phyloP scores from a whole-genome alignment of 2,888 invertebrate genomes.

The Cephalotes varians region DNA sequence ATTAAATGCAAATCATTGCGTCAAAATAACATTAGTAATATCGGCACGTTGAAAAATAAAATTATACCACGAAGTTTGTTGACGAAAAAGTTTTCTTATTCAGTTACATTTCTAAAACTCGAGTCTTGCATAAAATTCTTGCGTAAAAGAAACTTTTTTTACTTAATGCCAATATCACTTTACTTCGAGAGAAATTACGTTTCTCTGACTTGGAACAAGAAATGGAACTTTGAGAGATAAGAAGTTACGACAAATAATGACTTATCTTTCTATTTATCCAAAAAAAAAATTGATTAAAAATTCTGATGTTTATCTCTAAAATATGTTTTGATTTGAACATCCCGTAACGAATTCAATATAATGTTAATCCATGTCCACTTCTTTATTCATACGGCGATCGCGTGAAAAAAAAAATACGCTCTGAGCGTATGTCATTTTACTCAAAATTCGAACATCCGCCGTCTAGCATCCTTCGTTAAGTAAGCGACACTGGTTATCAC shows the following conservation, averaged over 20 bases:
- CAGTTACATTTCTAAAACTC: constrained; percentile 15
- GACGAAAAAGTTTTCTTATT: constrained; percentile 19
- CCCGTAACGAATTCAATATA: background rate
- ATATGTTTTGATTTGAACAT: background rate
- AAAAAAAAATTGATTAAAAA: constrained; percentile 4
- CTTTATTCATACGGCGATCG: background rate
- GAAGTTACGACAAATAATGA: constrained; percentile 1
- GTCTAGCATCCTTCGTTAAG: constrained; percentile 33
- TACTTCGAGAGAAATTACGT: constrained; percentile 21
- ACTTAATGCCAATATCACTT: constrained; percentile 1
- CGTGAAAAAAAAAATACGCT: background rate
- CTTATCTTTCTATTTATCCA: background rate
- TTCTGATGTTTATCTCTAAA: background rate
- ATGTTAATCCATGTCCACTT: background rate
- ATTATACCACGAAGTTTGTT: constrained; percentile 2
- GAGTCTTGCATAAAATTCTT: constrained; percentile 14
- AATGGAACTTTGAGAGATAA: background rate
- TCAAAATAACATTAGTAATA: constrained; percentile 7
- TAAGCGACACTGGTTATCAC: constrained; percentile 53
- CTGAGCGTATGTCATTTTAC: background rate
- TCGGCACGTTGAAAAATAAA: background rate
- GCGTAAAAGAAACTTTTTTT: constrained; percentile 1
- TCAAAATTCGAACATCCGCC: constrained; percentile 45
- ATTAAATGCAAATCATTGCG: background rate
- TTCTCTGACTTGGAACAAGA: constrained; percentile 1